Conservation (phyloP, 2,797 vertebrate genomes). For the Meriones psammophilus region DNA sequence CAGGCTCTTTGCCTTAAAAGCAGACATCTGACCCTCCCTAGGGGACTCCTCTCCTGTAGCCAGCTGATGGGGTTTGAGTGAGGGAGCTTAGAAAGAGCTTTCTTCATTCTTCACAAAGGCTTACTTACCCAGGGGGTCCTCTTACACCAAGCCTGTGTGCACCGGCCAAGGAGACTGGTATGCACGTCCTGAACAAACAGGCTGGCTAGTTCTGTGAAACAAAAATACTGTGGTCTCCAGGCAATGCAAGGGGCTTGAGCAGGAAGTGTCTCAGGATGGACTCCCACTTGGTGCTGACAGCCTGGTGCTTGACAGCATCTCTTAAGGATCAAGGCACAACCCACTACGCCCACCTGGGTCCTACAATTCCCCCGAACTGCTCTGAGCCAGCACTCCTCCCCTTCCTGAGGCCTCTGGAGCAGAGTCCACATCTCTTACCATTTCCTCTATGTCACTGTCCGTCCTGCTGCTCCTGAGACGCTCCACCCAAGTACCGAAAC, state of each 20-base stretch:
- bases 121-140: background rate
- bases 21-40: rapidly evolving
- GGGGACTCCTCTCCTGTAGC: background rate
- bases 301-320: too few species aligned
- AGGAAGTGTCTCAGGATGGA: background rate
- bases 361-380: too few species aligned
- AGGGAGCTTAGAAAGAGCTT: rapidly evolving
- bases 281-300: background rate
- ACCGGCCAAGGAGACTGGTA: background rate
- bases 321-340: too few species aligned
- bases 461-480: rapidly evolving
- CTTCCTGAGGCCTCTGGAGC: background rate
- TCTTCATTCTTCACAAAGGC: rapidly evolving
- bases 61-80: rapidly evolving
- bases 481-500: background rate
- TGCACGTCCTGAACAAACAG: background rate
- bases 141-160: background rate
- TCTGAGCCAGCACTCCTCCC: background rate
- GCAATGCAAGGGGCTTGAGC: background rate
- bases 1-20: background rate
- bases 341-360: background rate
- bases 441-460: rapidly evolving
- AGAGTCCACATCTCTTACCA: too few species aligned
- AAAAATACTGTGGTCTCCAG: background rate
- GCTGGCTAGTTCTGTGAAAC: background rate